Percentiles rank a stretch among this genome's conserved stretches.
Evolutionary conservation across 2,797 vertebrate species (phyloP).

Genomic region (Lates japonicus): DNA sequence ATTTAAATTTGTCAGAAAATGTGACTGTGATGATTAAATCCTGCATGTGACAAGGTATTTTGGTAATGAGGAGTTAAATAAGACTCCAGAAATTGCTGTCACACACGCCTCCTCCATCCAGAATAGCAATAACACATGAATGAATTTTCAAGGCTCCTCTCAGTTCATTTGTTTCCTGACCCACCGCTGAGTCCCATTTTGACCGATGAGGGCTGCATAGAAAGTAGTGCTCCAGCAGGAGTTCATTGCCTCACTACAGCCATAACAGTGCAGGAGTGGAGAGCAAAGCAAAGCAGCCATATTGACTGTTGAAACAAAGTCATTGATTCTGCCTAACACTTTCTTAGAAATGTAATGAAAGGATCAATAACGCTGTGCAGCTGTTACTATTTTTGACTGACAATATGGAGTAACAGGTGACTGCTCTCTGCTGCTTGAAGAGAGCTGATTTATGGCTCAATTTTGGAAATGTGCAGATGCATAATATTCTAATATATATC

Average conservation of each 20-base stretch:
- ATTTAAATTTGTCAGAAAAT: conserved; percentile 27
- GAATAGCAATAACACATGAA: conserved; percentile 2
- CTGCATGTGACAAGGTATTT: conserved; percentile 25
- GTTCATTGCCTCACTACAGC: conserved; percentile 52
- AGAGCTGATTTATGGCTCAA: conserved; percentile 18
- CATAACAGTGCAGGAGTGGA: conserved; percentile 40
- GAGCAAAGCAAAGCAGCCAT: conserved; percentile 72
- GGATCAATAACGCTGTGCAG: conserved; percentile 58
- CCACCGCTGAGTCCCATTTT: conserved; percentile 34
- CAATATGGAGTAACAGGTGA: conserved; percentile 46
- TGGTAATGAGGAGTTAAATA: conserved; percentile 47
- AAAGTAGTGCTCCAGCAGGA: conserved; percentile 48
- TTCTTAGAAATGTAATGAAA: conserved; percentile 61
- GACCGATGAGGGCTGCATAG: conserved; percentile 25
- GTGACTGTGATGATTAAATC: conserved; percentile 19
- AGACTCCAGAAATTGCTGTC: conserved; percentile 7
- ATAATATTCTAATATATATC: background rate
- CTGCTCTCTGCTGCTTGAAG: background rate
- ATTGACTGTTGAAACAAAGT: conserved; percentile 78
- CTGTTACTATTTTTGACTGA: conserved; percentile 55
- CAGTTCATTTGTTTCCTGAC: conserved; percentile 34
- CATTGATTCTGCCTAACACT: conserved; percentile 68
- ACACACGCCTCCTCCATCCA: background rate
- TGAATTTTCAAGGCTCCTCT: conserved; percentile 32
- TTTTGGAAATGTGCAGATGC: background rate